Conservation (phyloP, 2,797 vertebrate species). For the Sebastes cheni region DNA sequence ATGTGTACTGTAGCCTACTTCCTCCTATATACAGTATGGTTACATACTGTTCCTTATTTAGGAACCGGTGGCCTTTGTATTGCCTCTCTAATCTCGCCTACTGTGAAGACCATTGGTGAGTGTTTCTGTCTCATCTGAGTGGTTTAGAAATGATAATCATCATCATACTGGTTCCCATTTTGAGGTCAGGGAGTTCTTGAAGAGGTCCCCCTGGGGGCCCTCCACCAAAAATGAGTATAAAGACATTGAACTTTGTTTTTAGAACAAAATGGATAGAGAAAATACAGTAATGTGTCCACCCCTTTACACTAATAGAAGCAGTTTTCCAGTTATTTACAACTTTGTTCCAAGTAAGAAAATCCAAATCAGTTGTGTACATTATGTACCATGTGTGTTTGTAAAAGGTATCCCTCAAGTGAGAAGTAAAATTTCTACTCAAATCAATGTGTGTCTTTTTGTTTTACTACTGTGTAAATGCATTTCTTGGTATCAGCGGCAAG, state of each 20-base stretch:
- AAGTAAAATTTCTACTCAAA: conserved; percentile 63
- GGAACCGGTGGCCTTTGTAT: conserved; percentile 28
- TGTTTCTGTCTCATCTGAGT: conserved; percentile 44
- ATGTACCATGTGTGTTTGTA: conserved; percentile 28
- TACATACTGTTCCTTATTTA: conserved; percentile 49
- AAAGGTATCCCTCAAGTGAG: conserved; percentile 6
- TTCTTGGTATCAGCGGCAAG: conserved; percentile 1
- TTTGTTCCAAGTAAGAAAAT: not conserved
- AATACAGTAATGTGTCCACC: not conserved
- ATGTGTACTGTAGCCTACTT: conserved; percentile 62
- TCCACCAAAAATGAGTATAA: not conserved
- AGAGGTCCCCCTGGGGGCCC: not conserved
- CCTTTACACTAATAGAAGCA: not conserved
- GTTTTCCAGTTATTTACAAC: not conserved
- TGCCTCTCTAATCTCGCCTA: conserved; percentile 31
- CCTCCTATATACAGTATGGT: conserved; percentile 28
- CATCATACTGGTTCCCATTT: not conserved
- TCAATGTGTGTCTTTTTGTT: conserved; percentile 29
- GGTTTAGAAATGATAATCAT: not conserved
- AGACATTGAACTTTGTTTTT: not conserved
- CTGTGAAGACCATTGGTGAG: conserved; percentile 43
- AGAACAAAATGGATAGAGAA: not conserved
- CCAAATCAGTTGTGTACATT: not conserved
- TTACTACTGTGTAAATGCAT: not conserved
- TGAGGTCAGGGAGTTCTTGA: conserved; percentile 12